phyloP scores from a whole-genome alignment of 2,113 vertebrate genomes.

The Centropus unirufus region DNA sequence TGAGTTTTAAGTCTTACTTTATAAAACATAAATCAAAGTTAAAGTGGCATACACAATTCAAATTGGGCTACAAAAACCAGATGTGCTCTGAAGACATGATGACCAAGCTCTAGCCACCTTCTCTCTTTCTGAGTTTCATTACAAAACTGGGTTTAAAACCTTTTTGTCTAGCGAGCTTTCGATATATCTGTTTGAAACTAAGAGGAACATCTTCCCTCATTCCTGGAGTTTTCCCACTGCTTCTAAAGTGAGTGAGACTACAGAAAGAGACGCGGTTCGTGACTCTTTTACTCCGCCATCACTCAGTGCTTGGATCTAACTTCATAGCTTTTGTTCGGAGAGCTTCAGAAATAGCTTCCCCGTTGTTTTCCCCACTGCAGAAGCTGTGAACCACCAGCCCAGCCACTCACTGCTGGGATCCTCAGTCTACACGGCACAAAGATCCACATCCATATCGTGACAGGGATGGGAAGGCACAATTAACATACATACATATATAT shows the following conservation, averaged over 20 bases:
- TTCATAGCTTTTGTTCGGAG: constrained; percentile 50
- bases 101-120: neutral
- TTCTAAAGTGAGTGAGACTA: constrained; percentile 31
- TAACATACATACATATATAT: neutral
- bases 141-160: neutral
- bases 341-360: constrained; percentile 65
- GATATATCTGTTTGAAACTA: neutral
- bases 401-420: neutral
- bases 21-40: neutral
- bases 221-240: neutral
- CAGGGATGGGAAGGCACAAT: neutral
- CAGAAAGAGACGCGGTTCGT: neutral
- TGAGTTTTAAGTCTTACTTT: constrained; percentile 18
- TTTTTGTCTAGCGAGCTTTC: neutral
- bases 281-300: constrained; percentile 51
- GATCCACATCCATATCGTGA: neutral
- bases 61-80: neutral
- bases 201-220: neutral
- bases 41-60: neutral
- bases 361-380: constrained; percentile 5
- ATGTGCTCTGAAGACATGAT: neutral
- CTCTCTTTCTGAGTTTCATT: neutral
- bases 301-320: constrained; percentile 52
- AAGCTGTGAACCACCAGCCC: constrained; percentile 26
- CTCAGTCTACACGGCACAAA: neutral